Conservation (phyloP, 2,113 vertebrate species). For the Himantopus leucocephalus region DNA sequence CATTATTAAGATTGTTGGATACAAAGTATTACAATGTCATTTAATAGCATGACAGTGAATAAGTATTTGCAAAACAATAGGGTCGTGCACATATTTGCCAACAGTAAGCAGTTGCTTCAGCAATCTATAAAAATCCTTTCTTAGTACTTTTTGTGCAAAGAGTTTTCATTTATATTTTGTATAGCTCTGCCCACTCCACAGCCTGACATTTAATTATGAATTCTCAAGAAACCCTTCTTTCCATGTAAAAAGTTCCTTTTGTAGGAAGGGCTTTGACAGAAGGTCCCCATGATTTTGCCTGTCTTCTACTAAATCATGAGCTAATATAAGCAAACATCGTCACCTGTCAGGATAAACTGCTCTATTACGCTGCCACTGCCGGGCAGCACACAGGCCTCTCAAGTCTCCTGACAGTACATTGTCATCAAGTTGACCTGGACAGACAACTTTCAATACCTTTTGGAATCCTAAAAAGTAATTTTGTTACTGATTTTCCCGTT, state of each 20-base stretch:
- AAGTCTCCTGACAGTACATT: not conserved
- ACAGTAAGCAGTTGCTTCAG: not conserved
- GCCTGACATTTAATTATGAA: constrained; percentile 68
- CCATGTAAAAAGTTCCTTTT: constrained; percentile 39
- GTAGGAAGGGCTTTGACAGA: constrained; percentile 1
- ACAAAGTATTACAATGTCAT: not conserved
- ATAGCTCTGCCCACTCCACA: not conserved
- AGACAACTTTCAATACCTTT: not conserved
- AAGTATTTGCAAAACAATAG: not conserved
- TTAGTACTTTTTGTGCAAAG: not conserved
- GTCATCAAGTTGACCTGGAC: not conserved
- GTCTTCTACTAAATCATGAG: constrained; percentile 50
- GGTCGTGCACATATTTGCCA: not conserved
- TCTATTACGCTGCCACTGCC: not conserved
- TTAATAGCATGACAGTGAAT: not conserved
- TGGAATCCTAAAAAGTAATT: not conserved
- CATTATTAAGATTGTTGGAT: not conserved
- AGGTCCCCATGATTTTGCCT: constrained; percentile 8
- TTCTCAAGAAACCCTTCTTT: constrained; percentile 50
- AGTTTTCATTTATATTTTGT: not conserved
- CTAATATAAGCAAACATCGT: constrained; percentile 42
- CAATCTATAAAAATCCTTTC: not conserved
- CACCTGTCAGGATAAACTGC: constrained; percentile 38
- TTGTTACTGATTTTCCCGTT: not conserved
- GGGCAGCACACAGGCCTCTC: not conserved